Evolutionary conservation across 2,113 vertebrate genomes (phyloP).

Genomic region (Poeciliopsis occidentalis): DNA sequence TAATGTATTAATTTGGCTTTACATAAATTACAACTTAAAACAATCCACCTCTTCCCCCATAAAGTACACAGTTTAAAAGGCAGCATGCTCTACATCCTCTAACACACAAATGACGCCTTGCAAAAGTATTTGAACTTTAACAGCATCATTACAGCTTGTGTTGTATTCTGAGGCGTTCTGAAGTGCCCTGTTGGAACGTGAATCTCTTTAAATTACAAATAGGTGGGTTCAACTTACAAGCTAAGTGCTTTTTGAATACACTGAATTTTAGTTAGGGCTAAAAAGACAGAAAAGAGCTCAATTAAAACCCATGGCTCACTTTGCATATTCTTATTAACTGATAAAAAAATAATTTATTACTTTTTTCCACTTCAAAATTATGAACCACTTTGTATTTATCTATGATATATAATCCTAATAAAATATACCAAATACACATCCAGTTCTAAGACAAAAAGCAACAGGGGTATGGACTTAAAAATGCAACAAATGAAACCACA

Average conservation of each 20-base stretch:
- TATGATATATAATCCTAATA: no score
- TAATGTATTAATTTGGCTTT: constrained; percentile 40
- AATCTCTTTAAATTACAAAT: background rate
- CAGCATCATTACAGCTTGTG: background rate
- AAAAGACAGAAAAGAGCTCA: background rate
- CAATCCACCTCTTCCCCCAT: background rate
- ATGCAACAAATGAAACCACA: background rate
- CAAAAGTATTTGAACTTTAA: no score
- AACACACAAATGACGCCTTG: background rate
- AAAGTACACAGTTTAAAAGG: background rate
- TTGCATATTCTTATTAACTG: background rate
- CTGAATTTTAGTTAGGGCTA: background rate
- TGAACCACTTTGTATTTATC: no score
- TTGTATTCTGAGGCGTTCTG: background rate
- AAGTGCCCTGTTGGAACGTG: background rate
- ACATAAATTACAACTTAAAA: background rate
- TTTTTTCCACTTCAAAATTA: no score
- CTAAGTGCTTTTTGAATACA: background rate
- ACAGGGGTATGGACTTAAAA: background rate
- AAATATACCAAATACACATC: background rate
- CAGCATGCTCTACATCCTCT: background rate
- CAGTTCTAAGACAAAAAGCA: background rate
- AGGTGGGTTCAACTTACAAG: background rate
- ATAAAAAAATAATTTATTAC: no score
- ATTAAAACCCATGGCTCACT: background rate